Evolutionary conservation across 1,140 invertebrate genomes (phyloP).

Genomic region (Hirudo medicinalis): DNA sequence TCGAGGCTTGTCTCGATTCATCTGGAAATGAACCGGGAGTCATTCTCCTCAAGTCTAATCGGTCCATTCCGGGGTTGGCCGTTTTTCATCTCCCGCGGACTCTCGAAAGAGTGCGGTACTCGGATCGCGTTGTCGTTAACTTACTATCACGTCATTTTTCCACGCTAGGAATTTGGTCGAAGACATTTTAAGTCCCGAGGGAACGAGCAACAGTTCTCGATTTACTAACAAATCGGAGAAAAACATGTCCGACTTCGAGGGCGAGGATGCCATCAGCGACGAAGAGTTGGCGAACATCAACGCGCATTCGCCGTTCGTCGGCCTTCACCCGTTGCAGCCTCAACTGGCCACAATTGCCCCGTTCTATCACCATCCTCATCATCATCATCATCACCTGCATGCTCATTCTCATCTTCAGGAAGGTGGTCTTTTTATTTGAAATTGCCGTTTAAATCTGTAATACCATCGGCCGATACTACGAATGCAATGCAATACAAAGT

Average conservation of each 20-base stretch:
- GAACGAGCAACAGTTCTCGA: slow-evolving; percentile 58
- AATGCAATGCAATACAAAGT: too few species aligned
- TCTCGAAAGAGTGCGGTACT: too few species aligned
- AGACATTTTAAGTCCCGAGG: slow-evolving; percentile 48
- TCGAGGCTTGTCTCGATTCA: background rate
- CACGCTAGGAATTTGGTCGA: slow-evolving; percentile 40
- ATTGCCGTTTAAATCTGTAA: too few species aligned
- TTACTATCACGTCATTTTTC: background rate
- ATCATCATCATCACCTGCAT: slow-evolving; percentile 22
- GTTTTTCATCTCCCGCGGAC: too few species aligned
- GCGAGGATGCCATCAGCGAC: slow-evolving; percentile 64
- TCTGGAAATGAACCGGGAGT: background rate
- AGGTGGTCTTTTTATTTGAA: too few species aligned
- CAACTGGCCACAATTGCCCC: slow-evolving; percentile 39
- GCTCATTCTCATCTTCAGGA: too few species aligned
- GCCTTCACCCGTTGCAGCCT: slow-evolving; percentile 35
- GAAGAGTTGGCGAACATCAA: slow-evolving; percentile 52
- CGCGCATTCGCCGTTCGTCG: slow-evolving; percentile 29
- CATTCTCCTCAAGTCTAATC: background rate
- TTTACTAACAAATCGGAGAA: slow-evolving; percentile 86
- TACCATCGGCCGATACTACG: too few species aligned
- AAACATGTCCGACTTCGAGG: slow-evolving; percentile 84
- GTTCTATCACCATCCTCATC: slow-evolving; percentile 35
- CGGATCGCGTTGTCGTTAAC: background rate
- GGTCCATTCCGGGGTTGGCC: too few species aligned